These are phyloP conservation scores for Pycnonotus jocosus DNA, from an alignment of 2,113 vertebrate species.

Conservation along the genomic window DNA sequence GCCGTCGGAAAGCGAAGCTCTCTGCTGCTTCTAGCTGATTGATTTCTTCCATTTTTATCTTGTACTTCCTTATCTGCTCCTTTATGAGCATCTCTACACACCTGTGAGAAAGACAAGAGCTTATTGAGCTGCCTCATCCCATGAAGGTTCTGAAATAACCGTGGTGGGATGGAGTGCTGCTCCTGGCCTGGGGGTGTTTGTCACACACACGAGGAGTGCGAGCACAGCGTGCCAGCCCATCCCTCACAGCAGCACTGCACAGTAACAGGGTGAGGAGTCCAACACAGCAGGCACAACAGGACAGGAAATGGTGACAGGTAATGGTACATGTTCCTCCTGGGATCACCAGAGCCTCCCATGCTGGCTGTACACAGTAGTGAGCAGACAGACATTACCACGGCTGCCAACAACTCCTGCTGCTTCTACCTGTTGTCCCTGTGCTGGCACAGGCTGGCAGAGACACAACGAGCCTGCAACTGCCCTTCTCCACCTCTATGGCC, in stretches of 20 bases:
- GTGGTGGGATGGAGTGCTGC: not conserved
- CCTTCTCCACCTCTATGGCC: not conserved
- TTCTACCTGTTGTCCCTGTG: not conserved
- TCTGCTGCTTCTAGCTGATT: conserved; percentile 91
- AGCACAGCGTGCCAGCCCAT: not conserved
- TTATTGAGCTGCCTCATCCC: not conserved
- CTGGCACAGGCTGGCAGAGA: not conserved
- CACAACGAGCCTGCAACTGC: not conserved
- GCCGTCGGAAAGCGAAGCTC: conserved; percentile 83
- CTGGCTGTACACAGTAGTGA: not conserved
- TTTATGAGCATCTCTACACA: conserved; percentile 95
- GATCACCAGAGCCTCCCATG: not conserved
- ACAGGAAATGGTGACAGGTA: not conserved
- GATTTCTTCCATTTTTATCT: conserved; percentile 94
- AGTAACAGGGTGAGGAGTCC: not conserved
- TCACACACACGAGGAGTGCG: not conserved
- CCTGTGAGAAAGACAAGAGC: conserved; percentile 56
- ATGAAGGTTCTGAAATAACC: not conserved
- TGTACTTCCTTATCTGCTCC: conserved; percentile 92
- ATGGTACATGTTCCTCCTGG: not conserved
- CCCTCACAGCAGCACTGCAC: not conserved
- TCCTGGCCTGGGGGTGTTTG: not conserved
- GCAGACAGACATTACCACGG: not conserved
- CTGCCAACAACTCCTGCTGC: not conserved
- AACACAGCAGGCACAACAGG: not conserved